A percentile compares a stretch with the other conserved stretches of the same genome.
phyloP scores from a whole-genome alignment of 2,113 vertebrate species.

The Centropristis striata region DNA sequence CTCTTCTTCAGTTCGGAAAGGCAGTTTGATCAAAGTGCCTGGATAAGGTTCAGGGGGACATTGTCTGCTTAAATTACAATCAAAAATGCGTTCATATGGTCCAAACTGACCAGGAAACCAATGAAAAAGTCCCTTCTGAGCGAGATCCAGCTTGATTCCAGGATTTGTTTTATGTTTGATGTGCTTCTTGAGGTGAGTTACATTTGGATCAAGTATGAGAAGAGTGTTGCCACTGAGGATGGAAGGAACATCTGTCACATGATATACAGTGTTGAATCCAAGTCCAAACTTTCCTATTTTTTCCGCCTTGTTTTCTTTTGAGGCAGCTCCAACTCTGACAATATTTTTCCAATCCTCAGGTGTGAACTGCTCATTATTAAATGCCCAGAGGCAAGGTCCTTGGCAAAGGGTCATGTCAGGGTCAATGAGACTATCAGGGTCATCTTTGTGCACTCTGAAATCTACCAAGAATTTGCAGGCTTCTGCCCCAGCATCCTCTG shows the following conservation, averaged over 20 bases:
- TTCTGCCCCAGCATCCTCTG: slow-evolving; percentile 89
- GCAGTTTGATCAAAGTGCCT: slow-evolving; percentile 89
- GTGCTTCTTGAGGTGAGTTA: slow-evolving; percentile 88
- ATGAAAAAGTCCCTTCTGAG: slow-evolving; percentile 68
- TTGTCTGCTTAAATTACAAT: slow-evolving; percentile 79
- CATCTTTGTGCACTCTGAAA: slow-evolving; percentile 76
- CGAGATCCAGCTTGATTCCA: slow-evolving; percentile 87
- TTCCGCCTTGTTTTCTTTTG: slow-evolving; percentile 84
- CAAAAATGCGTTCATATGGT: slow-evolving; percentile 86
- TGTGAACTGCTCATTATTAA: slow-evolving; percentile 87
- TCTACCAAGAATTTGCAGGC: slow-evolving; percentile 88
- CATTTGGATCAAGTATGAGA: slow-evolving; percentile 91
- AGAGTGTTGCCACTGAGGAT: slow-evolving; percentile 86
- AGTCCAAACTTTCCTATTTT: slow-evolving; percentile 90
- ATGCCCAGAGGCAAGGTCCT: slow-evolving; percentile 91
- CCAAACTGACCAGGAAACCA: slow-evolving; percentile 89
- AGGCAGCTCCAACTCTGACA: slow-evolving; percentile 85
- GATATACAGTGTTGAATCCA: slow-evolving; percentile 91
- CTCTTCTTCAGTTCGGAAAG: slow-evolving; percentile 88
- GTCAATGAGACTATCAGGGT: slow-evolving; percentile 85
- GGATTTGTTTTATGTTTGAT: slow-evolving; percentile 81
- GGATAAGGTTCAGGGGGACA: slow-evolving; percentile 70
- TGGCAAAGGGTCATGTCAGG: slow-evolving; percentile 87
- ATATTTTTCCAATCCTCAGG: slow-evolving; percentile 88
- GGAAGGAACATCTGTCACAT: slow-evolving; percentile 88